These are phyloP conservation scores for Motacilla tschutschensis DNA, from an alignment of 2,113 vertebrate species.

Conservation along the genomic window DNA sequence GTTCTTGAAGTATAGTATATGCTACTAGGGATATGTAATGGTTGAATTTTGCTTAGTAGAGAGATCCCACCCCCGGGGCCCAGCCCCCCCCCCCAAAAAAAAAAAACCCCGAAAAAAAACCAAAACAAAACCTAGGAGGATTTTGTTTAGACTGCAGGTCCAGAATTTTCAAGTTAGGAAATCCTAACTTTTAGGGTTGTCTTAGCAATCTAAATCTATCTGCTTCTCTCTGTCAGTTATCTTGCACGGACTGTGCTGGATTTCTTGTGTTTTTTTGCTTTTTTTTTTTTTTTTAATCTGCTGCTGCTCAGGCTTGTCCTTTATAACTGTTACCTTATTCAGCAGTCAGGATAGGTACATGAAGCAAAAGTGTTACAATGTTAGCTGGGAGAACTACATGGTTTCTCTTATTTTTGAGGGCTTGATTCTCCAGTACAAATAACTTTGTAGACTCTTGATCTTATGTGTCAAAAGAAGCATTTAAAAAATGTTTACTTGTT, in stretches of 20 bases:
- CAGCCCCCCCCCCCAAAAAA: background rate
- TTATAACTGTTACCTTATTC: background rate
- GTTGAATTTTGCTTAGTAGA: background rate
- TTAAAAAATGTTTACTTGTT: background rate
- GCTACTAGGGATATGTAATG: background rate
- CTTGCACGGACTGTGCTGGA: background rate
- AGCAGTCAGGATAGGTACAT: fast-evolving
- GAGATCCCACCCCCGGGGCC: too few species aligned
- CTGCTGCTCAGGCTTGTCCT: background rate
- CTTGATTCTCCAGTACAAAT: background rate
- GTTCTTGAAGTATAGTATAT: background rate
- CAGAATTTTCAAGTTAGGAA: background rate
- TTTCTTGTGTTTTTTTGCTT: background rate
- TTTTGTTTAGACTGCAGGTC: background rate
- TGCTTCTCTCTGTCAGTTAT: background rate
- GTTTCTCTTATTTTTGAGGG: background rate
- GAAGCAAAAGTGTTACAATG: background rate
- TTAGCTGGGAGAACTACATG: background rate
- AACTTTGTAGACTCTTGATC: background rate
- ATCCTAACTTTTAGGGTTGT: background rate
- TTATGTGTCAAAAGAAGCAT: background rate
- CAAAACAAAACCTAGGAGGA: background rate
- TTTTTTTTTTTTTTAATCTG: background rate
- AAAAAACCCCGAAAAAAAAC: too few species aligned
- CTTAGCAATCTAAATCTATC: background rate